Conservation (phyloP, 2,888 invertebrate species). For the Pyrocoelia pectoralis region DNA sequence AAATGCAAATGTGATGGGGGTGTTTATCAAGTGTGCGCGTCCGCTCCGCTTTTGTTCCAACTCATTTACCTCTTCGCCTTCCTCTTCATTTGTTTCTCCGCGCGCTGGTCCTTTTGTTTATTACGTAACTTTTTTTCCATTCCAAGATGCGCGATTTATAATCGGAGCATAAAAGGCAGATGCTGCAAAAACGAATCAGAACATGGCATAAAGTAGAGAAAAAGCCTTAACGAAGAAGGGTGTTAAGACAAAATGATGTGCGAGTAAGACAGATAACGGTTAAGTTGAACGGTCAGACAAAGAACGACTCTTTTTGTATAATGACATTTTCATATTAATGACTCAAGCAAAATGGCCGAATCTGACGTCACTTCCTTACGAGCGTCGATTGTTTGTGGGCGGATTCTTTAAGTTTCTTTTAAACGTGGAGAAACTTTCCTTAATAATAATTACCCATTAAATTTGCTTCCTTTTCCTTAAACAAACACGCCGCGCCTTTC, state of each 20-base stretch:
- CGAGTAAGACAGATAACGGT: slow-evolving; percentile 39
- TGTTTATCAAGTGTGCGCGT: slow-evolving; percentile 58
- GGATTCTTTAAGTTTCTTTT: slow-evolving; percentile 33
- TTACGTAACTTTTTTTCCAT: slow-evolving; percentile 7
- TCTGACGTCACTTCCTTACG: slow-evolving; percentile 46
- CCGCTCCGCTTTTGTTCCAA: slow-evolving; percentile 58
- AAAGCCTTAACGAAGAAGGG: slow-evolving; percentile 46
- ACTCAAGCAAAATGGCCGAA: slow-evolving; percentile 49
- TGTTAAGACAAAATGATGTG: slow-evolving; percentile 46
- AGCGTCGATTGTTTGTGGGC: slow-evolving; percentile 37
- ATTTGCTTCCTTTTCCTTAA: too few species aligned
- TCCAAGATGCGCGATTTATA: background rate
- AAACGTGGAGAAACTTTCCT: background rate
- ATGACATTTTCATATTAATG: slow-evolving; percentile 53
- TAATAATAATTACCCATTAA: too few species aligned
- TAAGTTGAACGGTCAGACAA: slow-evolving; percentile 42
- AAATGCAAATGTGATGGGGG: slow-evolving; percentile 58
- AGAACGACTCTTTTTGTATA: slow-evolving; percentile 49
- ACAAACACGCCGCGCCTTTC: too few species aligned
- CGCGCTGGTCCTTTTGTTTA: slow-evolving; percentile 42
- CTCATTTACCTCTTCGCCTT: slow-evolving; percentile 59
- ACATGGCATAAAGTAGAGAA: slow-evolving; percentile 40
- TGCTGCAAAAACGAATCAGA: slow-evolving; percentile 34
- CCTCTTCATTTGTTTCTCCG: slow-evolving; percentile 56
- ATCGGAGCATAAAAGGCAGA: slow-evolving; percentile 20